Conservation (phyloP, 2,797 vertebrate species). For the Discoglossus pictus region DNA sequence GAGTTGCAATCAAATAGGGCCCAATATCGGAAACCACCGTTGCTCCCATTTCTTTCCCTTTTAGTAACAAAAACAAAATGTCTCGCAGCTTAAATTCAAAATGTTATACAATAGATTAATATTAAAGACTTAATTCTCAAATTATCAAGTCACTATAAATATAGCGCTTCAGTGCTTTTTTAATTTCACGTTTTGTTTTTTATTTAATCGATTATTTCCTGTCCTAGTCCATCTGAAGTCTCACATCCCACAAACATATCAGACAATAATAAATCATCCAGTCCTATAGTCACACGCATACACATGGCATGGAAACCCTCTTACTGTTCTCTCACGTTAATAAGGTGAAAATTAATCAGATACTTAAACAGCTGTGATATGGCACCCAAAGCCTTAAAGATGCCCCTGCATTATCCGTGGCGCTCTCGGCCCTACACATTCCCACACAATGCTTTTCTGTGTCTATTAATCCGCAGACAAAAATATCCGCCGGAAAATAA, state of each 20-base stretch:
- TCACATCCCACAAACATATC: not conserved
- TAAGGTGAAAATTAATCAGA: slow-evolving; percentile 18
- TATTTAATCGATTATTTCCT: too few relatives aligned
- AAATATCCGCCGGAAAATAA: not conserved
- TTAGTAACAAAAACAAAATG: too few relatives aligned
- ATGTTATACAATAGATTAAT: too few relatives aligned
- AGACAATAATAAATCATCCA: slow-evolving; percentile 4
- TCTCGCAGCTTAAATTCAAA: too few relatives aligned
- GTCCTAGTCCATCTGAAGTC: too few relatives aligned
- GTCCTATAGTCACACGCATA: not conserved
- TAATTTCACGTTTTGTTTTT: too few relatives aligned
- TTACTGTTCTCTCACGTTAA: not conserved
- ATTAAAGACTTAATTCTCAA: too few relatives aligned
- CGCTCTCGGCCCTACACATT: slow-evolving; percentile 2
- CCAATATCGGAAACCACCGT: too few relatives aligned
- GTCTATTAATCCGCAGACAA: not conserved
- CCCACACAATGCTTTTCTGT: slow-evolving; percentile 7
- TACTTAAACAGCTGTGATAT: slow-evolving; percentile 29
- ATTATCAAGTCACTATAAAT: too few relatives aligned
- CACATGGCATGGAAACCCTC: not conserved
- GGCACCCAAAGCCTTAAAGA: not conserved
- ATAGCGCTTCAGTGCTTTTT: too few relatives aligned
- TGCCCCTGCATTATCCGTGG: not conserved
- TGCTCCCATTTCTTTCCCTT: too few relatives aligned
- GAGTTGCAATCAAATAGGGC: too few relatives aligned